Evolutionary conservation across 2,113 vertebrate species (phyloP), one percentile per base, ranked within the genome.

Genomic region (Microtus oregoni): DNA sequence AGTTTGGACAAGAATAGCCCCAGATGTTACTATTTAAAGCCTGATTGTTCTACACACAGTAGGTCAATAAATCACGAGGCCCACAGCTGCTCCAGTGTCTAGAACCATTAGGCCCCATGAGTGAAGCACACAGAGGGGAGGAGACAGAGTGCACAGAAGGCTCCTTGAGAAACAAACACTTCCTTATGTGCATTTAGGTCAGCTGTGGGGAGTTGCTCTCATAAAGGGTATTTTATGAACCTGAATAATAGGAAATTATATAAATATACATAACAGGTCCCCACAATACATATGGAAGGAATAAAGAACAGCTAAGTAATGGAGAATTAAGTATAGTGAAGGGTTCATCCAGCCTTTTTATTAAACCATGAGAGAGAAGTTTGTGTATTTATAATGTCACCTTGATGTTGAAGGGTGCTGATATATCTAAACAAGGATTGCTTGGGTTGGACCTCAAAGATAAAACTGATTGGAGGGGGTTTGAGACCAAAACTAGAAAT

Each of bases 21-120:
- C 97, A 96, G 95, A 91, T 97, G 97, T 96, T 96, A 98, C 96
- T 91, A 95, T 91, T 98, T 98, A 97, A 98, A 97, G 97, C 96
- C 97, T 92, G 96, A 96, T 98, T 50, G 90, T 97, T 98, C 98
- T 92, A 83, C 97, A 97, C 98, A 98, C 93, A 98, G 98, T 89
- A 98, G 86, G 98, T 98, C 97, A 97, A 98, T 99, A 98, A 98
- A 98, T 98, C 98, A 97, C 90, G 86, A 97, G 93, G 61, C 92
- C 96, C 97, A 93, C 98, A 98, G 97, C 97, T 98, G 98, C 96
- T 98, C 97, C 96, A 98, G 87, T 96, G 97, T 98, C 97, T 97
- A 98, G 91, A 97, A 97, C 97, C 97, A 98, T 98, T 98, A 98
- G 97, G 95, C 96, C 95, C 96, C 97, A 90, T 0, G 92, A 96